Evolutionary conservation across 2,888 invertebrate species (phyloP).

Genomic region (Drosophila mimetica): DNA sequence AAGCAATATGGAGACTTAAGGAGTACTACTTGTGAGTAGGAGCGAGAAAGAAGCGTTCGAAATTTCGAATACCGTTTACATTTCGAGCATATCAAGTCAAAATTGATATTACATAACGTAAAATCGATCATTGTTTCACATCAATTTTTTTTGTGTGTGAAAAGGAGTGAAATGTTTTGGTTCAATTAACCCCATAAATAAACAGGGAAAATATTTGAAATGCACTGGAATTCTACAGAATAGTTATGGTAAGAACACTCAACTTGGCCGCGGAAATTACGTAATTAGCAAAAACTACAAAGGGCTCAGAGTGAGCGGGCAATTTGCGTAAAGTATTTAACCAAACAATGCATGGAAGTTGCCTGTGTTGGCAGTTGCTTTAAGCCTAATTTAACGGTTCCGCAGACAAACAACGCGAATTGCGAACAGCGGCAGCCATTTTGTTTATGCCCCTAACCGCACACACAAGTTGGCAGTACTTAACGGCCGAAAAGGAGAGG

Average conservation of each 20-base stretch:
- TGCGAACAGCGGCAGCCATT: slow-evolving; percentile 58
- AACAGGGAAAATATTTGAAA: slow-evolving; percentile 4
- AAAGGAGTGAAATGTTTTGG: neutral
- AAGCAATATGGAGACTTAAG: too few species aligned
- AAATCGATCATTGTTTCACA: too few species aligned
- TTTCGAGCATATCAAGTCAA: too few species aligned
- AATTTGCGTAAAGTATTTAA: slow-evolving; percentile 61
- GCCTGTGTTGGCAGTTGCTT: slow-evolving; percentile 48
- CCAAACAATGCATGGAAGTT: slow-evolving; percentile 55
- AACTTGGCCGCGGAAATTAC: slow-evolving; percentile 50
- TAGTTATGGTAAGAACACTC: neutral
- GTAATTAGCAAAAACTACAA: slow-evolving; percentile 65
- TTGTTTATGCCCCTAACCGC: slow-evolving; percentile 61
- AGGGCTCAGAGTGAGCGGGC: slow-evolving; percentile 21
- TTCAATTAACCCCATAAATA: neutral
- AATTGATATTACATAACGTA: too few species aligned
- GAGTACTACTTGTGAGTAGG: too few species aligned
- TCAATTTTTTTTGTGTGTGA: too few species aligned
- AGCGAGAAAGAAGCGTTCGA: too few species aligned
- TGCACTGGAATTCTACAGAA: slow-evolving; percentile 2
- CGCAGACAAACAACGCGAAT: slow-evolving; percentile 63
- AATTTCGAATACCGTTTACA: too few species aligned
- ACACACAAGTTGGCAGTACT: slow-evolving; percentile 54
- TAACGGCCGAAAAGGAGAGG: slow-evolving; percentile 13
- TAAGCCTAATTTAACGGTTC: slow-evolving; percentile 72